phyloP scores from a whole-genome alignment of 2,888 invertebrate species.

The Punctoribates punctum region DNA sequence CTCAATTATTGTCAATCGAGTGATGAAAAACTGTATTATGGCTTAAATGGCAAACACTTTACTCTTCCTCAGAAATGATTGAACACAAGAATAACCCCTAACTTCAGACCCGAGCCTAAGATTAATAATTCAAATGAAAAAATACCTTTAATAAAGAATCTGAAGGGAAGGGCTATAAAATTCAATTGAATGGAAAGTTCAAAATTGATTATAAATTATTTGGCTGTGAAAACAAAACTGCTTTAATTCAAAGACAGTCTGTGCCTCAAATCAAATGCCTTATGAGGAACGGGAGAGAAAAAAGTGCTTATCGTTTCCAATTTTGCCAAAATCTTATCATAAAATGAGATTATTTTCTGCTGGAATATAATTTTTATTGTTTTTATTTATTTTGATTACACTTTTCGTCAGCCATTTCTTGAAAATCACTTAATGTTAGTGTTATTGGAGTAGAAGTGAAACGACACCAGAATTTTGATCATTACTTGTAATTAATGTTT shows the following conservation, averaged over 20 bases:
- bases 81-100: slow-evolving; percentile 11
- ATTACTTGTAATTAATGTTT: slow-evolving; percentile 1
- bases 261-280: neutral
- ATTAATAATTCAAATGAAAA: slow-evolving; percentile 23
- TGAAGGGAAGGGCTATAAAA: neutral
- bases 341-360: too few relatives aligned
- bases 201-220: neutral
- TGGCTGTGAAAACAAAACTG: neutral
- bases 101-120: neutral
- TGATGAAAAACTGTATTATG: slow-evolving; percentile 24
- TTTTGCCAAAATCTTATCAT: too few relatives aligned
- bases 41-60: neutral
- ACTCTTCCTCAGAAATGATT: slow-evolving; percentile 11
- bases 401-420: too few relatives aligned
- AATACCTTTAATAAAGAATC: neutral
- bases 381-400: slow-evolving; percentile 3
- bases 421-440: neutral
- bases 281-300: neutral
- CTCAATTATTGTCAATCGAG: slow-evolving; percentile 32
- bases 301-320: too few relatives aligned
- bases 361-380: too few relatives aligned
- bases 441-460: neutral
- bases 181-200: neutral
- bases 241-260: neutral
- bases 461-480: neutral